These are phyloP conservation scores for Agraylea sexmaculata DNA, from an alignment of 1,140 invertebrate species.

Conservation along the genomic window DNA sequence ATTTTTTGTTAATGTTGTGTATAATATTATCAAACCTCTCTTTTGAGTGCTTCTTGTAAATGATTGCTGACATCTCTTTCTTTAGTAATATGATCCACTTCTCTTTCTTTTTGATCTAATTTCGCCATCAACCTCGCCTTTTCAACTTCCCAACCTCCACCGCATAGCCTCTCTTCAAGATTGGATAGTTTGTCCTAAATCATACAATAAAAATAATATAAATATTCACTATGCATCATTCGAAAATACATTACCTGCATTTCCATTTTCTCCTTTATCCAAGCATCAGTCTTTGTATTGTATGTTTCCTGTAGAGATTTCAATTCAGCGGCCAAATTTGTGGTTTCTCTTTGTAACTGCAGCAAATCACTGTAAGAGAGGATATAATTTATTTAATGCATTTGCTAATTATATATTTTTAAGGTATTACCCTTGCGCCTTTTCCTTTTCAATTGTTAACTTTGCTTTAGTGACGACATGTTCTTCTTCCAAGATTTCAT, in stretches of 20 bases:
- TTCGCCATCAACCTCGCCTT: conserved; percentile 52
- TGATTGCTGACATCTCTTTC: conserved; percentile 53
- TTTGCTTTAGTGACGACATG: conserved; percentile 66
- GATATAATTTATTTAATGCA: conserved; percentile 2
- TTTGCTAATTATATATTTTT: conserved; percentile 13
- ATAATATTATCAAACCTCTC: conserved; percentile 24
- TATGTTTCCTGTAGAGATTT: conserved; percentile 54
- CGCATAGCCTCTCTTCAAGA: conserved; percentile 47
- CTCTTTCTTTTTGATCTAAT: conserved; percentile 60
- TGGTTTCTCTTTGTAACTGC: conserved; percentile 43
- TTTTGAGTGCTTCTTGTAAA: conserved; percentile 30
- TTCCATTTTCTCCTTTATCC: conserved; percentile 62
- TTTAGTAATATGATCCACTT: conserved; percentile 59
- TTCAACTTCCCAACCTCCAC: conserved; percentile 48
- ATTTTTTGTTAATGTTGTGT: neutral
- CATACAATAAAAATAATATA: conserved; percentile 20
- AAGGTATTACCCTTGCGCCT: conserved; percentile 37
- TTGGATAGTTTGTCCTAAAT: conserved; percentile 53
- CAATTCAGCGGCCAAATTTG: conserved; percentile 50
- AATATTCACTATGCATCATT: conserved; percentile 23
- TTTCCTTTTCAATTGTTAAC: conserved; percentile 65
- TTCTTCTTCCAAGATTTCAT: conserved; percentile 72
- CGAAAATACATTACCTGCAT: conserved; percentile 45
- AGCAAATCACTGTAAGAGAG: conserved; percentile 28
- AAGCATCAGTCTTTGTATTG: conserved; percentile 54